These are phyloP conservation scores for Metopia argyrocephala DNA, from an alignment of 2,888 invertebrate species.

Conservation along the genomic window DNA sequence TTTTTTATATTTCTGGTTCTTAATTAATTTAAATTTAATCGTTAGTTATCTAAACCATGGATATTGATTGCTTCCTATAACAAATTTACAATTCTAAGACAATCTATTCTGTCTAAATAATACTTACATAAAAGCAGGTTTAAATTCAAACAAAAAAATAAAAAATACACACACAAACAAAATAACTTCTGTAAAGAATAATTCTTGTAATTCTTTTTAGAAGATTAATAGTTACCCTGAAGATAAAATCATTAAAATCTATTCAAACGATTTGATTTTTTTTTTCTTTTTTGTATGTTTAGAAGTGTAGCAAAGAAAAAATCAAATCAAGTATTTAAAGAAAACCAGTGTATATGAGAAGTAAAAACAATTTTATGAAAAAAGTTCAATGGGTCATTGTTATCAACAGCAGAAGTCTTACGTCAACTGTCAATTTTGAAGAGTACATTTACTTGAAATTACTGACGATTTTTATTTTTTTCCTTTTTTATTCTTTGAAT, in stretches of 20 bases:
- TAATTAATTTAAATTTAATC: no score
- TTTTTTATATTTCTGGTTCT: no score
- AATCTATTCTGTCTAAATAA: neutral
- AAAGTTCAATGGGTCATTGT: constrained; percentile 54
- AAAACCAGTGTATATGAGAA: neutral
- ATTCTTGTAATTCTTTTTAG: neutral
- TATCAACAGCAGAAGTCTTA: neutral
- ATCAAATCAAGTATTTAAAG: neutral
- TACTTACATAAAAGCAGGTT: neutral
- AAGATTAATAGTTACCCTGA: no score
- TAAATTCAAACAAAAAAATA: no score
- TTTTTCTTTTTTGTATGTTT: neutral
- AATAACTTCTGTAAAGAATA: no score
- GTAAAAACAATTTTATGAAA: constrained; percentile 19
- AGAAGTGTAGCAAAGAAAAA: neutral
- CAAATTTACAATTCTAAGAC: neutral
- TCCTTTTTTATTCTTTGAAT: no score
- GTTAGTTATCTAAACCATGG: neutral
- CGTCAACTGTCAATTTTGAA: no score
- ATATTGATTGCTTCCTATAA: neutral
- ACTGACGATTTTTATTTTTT: no score
- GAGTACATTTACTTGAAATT: no score
- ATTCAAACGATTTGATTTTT: neutral
- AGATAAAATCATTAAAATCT: neutral
- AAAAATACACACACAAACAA: no score